phyloP scores from a whole-genome alignment of 1,140 invertebrate species.

The Hylaeus anthracinus region DNA sequence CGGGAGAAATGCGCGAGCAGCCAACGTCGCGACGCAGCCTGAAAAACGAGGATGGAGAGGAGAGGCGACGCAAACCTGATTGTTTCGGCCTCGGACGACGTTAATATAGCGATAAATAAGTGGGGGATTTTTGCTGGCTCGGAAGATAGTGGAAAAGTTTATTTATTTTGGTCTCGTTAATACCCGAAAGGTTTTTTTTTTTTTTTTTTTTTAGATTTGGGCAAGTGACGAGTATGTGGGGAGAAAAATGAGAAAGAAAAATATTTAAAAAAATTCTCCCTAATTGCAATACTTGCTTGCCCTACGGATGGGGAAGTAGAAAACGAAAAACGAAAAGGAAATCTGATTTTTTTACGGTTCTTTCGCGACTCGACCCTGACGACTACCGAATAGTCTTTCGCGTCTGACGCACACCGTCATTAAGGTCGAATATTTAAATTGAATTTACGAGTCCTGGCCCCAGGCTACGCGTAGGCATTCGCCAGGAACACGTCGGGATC shows the following conservation, averaged over 20 bases:
- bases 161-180: too few species aligned
- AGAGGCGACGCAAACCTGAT: not conserved
- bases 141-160: too few species aligned
- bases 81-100: not conserved
- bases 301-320: not conserved
- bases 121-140: not conserved
- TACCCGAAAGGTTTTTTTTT: too few species aligned
- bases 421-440: conserved; percentile 80
- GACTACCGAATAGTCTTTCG: conserved; percentile 60
- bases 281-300: too few species aligned
- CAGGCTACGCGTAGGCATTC: conserved; percentile 50
- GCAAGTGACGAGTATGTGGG: too few species aligned
- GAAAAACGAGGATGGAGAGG: not conserved
- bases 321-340: not conserved
- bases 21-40: not conserved
- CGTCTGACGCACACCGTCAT: conserved; percentile 70
- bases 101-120: conserved; percentile 28
- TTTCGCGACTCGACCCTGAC: conserved; percentile 64
- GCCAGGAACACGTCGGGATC: not conserved
- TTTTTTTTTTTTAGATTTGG: too few species aligned
- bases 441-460: conserved; percentile 75
- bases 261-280: too few species aligned
- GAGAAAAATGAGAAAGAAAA: too few species aligned
- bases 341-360: conserved; percentile 32
- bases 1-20: not conserved